Base-by-base conservation (phyloP, 2,797 vertebrate genomes). In the Zonotrichia albicollis region DNA sequence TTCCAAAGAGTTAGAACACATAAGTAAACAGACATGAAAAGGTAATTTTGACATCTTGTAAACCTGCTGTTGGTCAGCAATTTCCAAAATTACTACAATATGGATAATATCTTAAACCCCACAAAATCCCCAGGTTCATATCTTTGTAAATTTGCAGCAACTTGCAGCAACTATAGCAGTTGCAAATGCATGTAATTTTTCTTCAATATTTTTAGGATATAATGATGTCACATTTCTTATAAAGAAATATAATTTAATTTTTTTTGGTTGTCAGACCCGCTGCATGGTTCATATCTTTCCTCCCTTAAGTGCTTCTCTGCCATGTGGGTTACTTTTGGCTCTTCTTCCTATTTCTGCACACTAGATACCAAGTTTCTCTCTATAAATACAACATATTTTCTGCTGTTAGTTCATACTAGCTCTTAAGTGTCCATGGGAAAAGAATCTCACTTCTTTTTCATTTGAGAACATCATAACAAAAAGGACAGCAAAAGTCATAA, bases 371-470 rank as follows among this genome's bases (percentile, higher is more conserved):
- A 65, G 12, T 38, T 74, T 79, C 29, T 43, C 17, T 36, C 42
- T 61, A 25, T 30, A 67, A 42, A 50, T 61, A 22, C 27, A 32
- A 27, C 16, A 43, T 23, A 22, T 11, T 81, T 87, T 62, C 50
- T 78, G 16, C 9, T 42, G 8, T 15, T 45, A 34, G 14, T 29
- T 94, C n/a, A 32, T 55, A n/a, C 40, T 58, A 19, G 36, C 16
- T 75, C 12, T n/a, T 53, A 46, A 38, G 22, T n/a, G 10, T 38
- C 38, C 36, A 40, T 0, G 0, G 53, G 16, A 30, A 18, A 83
- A 22, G 38, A 85, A 80, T 38, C 7, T 14, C 6, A 32, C 43
- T 80, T 76, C 11, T 88, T 14, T 66, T 90, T 83, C 13, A 48
- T 30, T 18, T 62, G 46, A 58, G 70, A 90, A 53, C 4, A 23